Evolutionary conservation across 1,140 invertebrate species (phyloP).

Genomic region (Listronotus oregonensis): DNA sequence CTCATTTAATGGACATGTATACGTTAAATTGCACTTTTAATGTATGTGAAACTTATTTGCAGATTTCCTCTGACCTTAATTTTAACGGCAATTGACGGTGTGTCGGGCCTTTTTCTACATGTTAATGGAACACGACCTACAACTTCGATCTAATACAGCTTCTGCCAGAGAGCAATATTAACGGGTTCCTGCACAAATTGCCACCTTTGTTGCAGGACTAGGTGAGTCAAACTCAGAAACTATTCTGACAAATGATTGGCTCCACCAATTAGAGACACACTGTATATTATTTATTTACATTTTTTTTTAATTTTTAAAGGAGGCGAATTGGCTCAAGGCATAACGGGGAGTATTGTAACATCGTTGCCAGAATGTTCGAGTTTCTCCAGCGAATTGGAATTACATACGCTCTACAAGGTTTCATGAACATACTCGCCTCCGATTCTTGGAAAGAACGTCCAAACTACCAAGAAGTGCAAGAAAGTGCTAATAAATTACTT

Average conservation of each 20-base stretch:
- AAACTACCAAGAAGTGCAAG: neutral
- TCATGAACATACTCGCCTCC: neutral
- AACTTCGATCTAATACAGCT: neutral
- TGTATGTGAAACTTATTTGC: too few relatives aligned
- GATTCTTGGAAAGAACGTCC: neutral
- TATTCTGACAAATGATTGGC: too few relatives aligned
- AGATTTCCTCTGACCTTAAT: neutral
- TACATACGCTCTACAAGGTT: neutral
- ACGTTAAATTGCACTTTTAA: too few relatives aligned
- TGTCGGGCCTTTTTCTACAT: constrained; percentile 1
- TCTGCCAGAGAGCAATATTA: neutral
- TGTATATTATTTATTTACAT: too few relatives aligned
- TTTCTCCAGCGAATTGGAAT: neutral
- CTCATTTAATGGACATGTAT: too few relatives aligned
- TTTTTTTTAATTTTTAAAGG: neutral
- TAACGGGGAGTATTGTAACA: constrained; percentile 8
- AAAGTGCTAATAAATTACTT: constrained; percentile 5
- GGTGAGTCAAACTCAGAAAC: too few relatives aligned
- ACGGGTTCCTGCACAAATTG: constrained; percentile 2
- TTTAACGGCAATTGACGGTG: neutral
- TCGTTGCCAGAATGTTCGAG: constrained; percentile 1
- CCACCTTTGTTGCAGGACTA: constrained; percentile 6
- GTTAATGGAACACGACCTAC: neutral
- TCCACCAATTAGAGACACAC: too few relatives aligned
- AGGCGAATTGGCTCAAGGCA: neutral